A percentile compares a stretch with the other conserved stretches of the same genome.
Evolutionary conservation across 1,140 invertebrate species (phyloP).

Genomic region (Zaprionus ghesquierei): DNA sequence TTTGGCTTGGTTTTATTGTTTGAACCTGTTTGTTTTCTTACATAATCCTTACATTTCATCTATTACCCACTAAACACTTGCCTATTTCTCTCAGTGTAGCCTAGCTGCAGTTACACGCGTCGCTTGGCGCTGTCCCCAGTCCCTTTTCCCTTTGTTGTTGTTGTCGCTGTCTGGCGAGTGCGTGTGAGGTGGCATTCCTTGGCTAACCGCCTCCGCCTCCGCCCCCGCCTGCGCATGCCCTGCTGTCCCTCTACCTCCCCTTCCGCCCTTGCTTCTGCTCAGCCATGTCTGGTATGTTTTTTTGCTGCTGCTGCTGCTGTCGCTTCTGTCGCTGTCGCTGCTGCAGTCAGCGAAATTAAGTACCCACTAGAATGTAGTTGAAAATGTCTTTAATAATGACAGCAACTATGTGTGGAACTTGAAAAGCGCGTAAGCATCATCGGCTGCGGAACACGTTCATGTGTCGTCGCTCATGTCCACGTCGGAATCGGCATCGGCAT

Average conservation of each 20-base stretch:
- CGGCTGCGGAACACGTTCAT: slow-evolving; percentile 62
- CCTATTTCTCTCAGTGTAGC: background rate
- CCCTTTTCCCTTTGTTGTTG: background rate
- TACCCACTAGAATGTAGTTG: slow-evolving; percentile 81
- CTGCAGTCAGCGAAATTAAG: slow-evolving; percentile 70
- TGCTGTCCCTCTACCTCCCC: background rate
- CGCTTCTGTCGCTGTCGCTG: background rate
- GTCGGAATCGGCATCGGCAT: background rate
- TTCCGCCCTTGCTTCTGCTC: background rate
- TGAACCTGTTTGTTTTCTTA: background rate
- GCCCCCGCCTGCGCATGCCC: background rate
- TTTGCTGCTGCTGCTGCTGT: slow-evolving; percentile 3
- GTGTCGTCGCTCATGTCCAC: slow-evolving; percentile 46
- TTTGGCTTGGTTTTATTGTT: background rate
- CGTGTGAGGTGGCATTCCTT: slow-evolving; percentile 48
- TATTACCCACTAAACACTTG: too few relatives aligned
- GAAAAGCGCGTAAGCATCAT: slow-evolving; percentile 81
- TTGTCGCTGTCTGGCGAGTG: slow-evolving; percentile 2
- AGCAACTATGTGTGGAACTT: slow-evolving; percentile 81
- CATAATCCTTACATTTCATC: background rate
- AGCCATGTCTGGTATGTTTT: background rate
- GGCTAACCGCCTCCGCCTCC: slow-evolving; percentile 6
- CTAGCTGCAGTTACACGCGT: slow-evolving; percentile 13
- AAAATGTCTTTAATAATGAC: slow-evolving; percentile 82
- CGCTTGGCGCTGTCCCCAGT: background rate